These are phyloP conservation scores for Deilephila porcellus DNA, from an alignment of 2,888 invertebrate species.

Conservation along the genomic window DNA sequence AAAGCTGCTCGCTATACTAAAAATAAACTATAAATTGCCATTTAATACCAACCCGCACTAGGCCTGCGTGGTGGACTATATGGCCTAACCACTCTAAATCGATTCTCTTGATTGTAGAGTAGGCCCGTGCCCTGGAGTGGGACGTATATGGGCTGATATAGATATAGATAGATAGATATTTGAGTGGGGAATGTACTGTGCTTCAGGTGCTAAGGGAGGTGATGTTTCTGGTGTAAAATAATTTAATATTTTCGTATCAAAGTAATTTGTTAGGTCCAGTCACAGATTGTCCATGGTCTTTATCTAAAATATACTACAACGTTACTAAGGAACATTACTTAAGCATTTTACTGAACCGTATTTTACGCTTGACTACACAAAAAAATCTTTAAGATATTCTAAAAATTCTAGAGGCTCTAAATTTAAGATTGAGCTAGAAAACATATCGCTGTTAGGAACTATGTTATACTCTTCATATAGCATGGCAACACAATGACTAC, in stretches of 20 bases:
- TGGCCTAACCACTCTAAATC: no score
- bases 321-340: conserved; percentile 22
- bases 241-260: not conserved
- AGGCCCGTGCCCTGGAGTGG: no score
- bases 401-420: conserved; percentile 31
- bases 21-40: no score
- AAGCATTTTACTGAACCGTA: conserved; percentile 10
- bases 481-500: not conserved
- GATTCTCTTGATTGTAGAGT: no score
- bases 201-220: not conserved
- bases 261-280: not conserved
- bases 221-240: not conserved
- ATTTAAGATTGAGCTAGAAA: conserved; percentile 29
- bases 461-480: not conserved
- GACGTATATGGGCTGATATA: no score
- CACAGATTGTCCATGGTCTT: conserved; percentile 4
- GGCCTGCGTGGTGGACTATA: no score
- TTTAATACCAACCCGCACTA: no score
- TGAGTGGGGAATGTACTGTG: not conserved
- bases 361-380: conserved; percentile 36
- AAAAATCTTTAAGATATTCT: conserved; percentile 36
- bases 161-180: no score
- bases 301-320: conserved; percentile 22
- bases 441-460: conserved; percentile 10
- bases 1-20: no score